A percentile compares a stretch with the other conserved stretches of the same genome.
Evolutionary conservation across 2,888 invertebrate genomes (phyloP).

Genomic region (Drosophila basisetae): DNA sequence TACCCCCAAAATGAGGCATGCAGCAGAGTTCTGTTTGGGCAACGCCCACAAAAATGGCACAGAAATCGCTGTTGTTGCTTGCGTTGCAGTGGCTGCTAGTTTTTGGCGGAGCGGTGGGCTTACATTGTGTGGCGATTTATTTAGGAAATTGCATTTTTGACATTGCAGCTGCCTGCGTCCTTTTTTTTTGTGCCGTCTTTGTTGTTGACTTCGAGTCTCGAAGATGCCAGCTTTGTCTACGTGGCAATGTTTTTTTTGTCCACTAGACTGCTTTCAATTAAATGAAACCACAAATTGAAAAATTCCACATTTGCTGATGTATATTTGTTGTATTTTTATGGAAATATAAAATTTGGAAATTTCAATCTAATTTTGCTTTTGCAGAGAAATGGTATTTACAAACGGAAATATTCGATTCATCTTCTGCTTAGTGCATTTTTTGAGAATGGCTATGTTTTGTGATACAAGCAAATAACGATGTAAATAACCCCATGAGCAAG

Average conservation of each 20-base stretch:
- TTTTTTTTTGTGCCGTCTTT: constrained; percentile 4
- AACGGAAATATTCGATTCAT: not conserved
- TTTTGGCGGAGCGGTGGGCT: constrained; percentile 21
- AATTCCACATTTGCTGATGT: constrained; percentile 2
- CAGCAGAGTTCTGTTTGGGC: constrained; percentile 42
- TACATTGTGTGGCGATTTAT: constrained; percentile 47
- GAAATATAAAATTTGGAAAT: not conserved
- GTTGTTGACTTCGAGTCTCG: constrained; percentile 16
- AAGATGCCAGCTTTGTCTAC: constrained; percentile 48
- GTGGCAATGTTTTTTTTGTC: constrained; percentile 14
- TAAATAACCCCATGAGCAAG: constrained; percentile 21
- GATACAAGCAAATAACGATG: not conserved
- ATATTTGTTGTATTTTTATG: not conserved
- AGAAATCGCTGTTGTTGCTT: constrained; percentile 37
- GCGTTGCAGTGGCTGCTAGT: constrained; percentile 6
- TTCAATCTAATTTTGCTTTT: not conserved
- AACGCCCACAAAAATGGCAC: constrained; percentile 70
- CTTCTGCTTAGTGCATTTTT: not conserved
- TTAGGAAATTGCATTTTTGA: constrained; percentile 67
- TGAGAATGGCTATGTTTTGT: not conserved
- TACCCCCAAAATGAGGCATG: constrained; percentile 20
- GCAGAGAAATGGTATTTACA: not conserved
- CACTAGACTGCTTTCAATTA: constrained; percentile 40
- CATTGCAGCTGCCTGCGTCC: constrained; percentile 45
- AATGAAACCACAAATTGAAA: constrained; percentile 41